Base-by-base conservation (phyloP, 2,888 invertebrate genomes). In the Spialia ferax region DNA sequence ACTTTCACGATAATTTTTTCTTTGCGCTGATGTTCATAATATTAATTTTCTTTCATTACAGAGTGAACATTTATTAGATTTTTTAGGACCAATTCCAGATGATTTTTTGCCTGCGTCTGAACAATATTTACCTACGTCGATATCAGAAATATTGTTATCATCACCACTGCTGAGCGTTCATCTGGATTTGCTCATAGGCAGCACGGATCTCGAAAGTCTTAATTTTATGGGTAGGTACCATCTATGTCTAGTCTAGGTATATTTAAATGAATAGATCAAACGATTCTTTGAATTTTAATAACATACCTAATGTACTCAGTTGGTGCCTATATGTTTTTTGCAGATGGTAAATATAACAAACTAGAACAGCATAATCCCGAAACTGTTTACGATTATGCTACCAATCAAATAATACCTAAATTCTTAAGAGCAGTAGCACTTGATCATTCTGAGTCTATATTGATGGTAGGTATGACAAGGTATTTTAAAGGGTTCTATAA, bases 141-240 rank as follows among this genome's bases (percentile, higher is more conserved):
- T 96, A 38, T 79, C 88, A 35, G 84, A 86, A 69, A 94, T 95
- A 50, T 83, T 96, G 29, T 89, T 94, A n/a, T 84, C 95, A 57
- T 83, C 92, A 64, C 84, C 84, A 63, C 81, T 95, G 67, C 87
- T 92, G 69, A 94, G 91, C 75, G 85, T 93, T 66, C 94, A 95
- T 82, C 94, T 97, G 15, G 96, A 96, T 29, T 85, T 96, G 55
- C 86, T 97, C 64, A 93, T 96, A 60, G 97, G 97, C 22, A 94
- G 96, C 61, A 95, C 95, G n/a, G 95, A 95, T 75, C 95, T 96
- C 73, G 96, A 96, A 81, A 95, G 95, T 29, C 91, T 96, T 52
- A 94, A 95, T 73, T 88, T 95, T 74, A 88, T 94, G 76, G 91
- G 95, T 94, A 77, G 74, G 86, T n/a, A n/a, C n/a, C n/a, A n/a